Percentiles rank a stretch among this genome's conserved stretches.
These are phyloP conservation scores for Caradrina clavipalpis DNA, from an alignment of 2,888 invertebrate genomes.

Conservation along the genomic window DNA sequence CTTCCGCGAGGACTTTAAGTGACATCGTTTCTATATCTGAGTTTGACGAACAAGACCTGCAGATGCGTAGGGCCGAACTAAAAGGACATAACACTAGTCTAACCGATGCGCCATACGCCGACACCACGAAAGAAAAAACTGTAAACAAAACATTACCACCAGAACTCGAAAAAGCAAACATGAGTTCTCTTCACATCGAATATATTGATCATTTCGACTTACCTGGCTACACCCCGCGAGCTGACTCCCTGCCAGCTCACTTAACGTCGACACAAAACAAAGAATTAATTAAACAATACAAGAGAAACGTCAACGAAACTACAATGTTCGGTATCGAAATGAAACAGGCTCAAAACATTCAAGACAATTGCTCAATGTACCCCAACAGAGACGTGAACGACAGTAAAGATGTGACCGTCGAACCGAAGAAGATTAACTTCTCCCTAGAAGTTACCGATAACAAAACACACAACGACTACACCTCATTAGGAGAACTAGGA, in stretches of 20 bases:
- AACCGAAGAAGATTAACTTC: constrained; percentile 88
- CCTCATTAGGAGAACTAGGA: constrained; percentile 89
- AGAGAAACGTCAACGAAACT: constrained; percentile 87
- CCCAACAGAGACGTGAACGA: constrained; percentile 85
- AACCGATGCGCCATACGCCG: constrained; percentile 70
- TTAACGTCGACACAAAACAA: constrained; percentile 85
- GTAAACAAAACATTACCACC: constrained; percentile 82
- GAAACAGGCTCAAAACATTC: constrained; percentile 80
- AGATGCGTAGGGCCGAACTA: constrained; percentile 88
- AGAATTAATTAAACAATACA: constrained; percentile 76
- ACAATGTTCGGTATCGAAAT: constrained; percentile 82
- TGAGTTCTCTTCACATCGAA: constrained; percentile 84
- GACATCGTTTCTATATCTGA: constrained; percentile 94
- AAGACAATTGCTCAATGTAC: constrained; percentile 88
- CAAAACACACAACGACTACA: constrained; percentile 83
- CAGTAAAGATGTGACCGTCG: constrained; percentile 81
- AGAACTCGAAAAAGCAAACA: constrained; percentile 77
- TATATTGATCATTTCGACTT: constrained; percentile 78
- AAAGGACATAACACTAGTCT: constrained; percentile 78
- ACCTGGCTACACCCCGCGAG: constrained; percentile 78
- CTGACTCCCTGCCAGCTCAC: constrained; percentile 84
- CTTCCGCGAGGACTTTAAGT: constrained; percentile 93
- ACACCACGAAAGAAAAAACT: constrained; percentile 70
- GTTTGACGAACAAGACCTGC: constrained; percentile 92
- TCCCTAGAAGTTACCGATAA: constrained; percentile 83